These are phyloP conservation scores for Cephonodes hylas DNA, from an alignment of 2,888 invertebrate species.

Conservation along the genomic window DNA sequence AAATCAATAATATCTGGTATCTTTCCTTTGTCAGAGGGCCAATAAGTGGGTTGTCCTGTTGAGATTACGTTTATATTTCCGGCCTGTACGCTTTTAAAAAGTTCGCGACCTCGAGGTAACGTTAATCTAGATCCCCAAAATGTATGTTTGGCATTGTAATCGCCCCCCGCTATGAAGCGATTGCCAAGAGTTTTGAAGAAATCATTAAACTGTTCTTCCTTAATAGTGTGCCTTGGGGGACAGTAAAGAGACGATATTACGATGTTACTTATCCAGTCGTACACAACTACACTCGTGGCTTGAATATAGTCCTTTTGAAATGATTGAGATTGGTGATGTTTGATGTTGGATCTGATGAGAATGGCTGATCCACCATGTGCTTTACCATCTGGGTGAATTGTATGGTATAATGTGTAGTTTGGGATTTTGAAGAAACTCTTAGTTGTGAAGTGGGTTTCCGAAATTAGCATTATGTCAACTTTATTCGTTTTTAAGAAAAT, in stretches of 20 bases:
- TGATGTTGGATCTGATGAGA: conserved; percentile 21
- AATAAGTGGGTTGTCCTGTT: too few relatives aligned
- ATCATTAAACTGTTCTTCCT: too few relatives aligned
- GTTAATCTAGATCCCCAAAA: too few relatives aligned
- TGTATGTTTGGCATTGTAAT: too few relatives aligned
- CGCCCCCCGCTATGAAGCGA: too few relatives aligned
- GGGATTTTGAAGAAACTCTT: conserved; percentile 19
- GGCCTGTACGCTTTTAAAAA: too few relatives aligned
- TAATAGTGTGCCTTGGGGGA: conserved; percentile 21
- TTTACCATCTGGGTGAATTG: conserved; percentile 31
- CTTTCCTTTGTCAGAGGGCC: too few relatives aligned
- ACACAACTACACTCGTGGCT: conserved; percentile 18
- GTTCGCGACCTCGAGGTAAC: too few relatives aligned
- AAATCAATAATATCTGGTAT: too few relatives aligned
- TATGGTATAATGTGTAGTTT: conserved; percentile 24
- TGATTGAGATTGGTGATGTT: conserved; percentile 15
- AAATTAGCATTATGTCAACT: conserved; percentile 26
- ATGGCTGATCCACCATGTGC: conserved; percentile 28
- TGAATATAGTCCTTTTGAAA: conserved; percentile 18
- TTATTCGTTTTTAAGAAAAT: conserved; percentile 16
- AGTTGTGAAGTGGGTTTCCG: conserved; percentile 27
- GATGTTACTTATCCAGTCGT: conserved; percentile 10
- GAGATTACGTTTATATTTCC: too few relatives aligned
- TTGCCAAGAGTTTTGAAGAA: too few relatives aligned
- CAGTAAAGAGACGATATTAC: conserved; percentile 21